A percentile compares a stretch with the other conserved stretches of the same genome.
These are phyloP conservation scores for Carassius carassius DNA, from an alignment of 2,113 vertebrate genomes.

Conservation along the genomic window DNA sequence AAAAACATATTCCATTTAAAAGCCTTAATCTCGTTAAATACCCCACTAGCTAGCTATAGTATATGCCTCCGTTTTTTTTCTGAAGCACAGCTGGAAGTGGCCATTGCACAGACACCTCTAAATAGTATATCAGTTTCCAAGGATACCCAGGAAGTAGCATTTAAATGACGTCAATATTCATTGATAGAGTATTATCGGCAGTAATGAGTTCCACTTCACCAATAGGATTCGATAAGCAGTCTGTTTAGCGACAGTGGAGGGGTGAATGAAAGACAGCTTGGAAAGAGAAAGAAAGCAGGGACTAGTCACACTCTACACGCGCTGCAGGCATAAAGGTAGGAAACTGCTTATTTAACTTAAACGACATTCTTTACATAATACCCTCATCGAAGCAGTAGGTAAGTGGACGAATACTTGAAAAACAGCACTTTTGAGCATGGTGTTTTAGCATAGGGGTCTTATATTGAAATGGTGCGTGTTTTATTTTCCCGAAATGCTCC, in stretches of 20 bases:
- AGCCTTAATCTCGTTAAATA: not conserved
- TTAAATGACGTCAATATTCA: constrained; percentile 61
- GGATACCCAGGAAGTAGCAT: constrained; percentile 61
- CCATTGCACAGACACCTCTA: constrained; percentile 58
- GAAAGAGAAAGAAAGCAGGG: constrained; percentile 44
- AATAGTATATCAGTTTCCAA: constrained; percentile 63
- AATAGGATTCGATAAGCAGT: constrained; percentile 61
- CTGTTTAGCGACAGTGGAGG: constrained; percentile 62
- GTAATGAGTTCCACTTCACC: constrained; percentile 63
- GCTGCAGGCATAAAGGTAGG: constrained; percentile 54
- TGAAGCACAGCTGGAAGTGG: constrained; percentile 48
- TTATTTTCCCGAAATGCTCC: not conserved
- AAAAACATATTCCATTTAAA: not conserved
- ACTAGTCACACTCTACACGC: constrained; percentile 12
- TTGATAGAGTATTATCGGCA: constrained; percentile 68
- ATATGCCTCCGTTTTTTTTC: not conserved
- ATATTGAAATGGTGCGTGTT: not conserved
- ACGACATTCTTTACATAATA: not conserved
- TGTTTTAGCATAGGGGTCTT: not conserved
- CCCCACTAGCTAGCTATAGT: too few relatives aligned
- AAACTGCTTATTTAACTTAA: constrained; percentile 30
- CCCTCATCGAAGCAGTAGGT: not conserved
- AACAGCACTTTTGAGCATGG: not conserved
- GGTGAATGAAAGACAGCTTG: constrained; percentile 60
- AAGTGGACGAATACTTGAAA: not conserved